A percentile compares a stretch with the other conserved stretches of the same genome.
Evolutionary conservation across 2,888 invertebrate species (phyloP).

Genomic region (Oscheius sp.): DNA sequence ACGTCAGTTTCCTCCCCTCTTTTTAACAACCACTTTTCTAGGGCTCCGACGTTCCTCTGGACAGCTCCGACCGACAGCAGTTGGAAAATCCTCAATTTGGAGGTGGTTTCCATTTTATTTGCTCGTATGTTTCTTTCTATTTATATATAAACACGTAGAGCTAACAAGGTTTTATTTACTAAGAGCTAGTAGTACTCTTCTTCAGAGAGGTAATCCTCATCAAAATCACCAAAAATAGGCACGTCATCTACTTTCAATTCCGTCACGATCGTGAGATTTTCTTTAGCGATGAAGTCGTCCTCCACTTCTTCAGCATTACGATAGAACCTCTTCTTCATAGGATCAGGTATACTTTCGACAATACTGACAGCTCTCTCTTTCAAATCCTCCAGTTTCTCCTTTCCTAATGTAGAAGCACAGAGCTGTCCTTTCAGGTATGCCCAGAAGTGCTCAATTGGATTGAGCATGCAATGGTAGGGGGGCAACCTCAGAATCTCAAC

Average conservation of each 20-base stretch:
- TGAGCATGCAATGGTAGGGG: slow-evolving; percentile 34
- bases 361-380: background rate
- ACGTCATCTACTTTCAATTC: background rate
- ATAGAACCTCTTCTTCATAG: background rate
- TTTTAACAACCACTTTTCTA: no score
- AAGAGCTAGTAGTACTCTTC: no score
- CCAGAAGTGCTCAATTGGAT: slow-evolving; percentile 37
- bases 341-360: background rate
- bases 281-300: slow-evolving; percentile 12
- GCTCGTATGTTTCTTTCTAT: no score
- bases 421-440: slow-evolving; percentile 4
- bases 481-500: slow-evolving; percentile 23
- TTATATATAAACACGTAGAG: no score
- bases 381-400: slow-evolving; percentile 10
- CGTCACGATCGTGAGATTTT: background rate
- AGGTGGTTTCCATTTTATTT: no score
- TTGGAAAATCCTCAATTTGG: no score
- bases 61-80: no score
- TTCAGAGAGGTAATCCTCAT: no score
- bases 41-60: no score
- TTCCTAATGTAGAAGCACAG: background rate
- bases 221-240: no score
- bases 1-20: no score
- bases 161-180: no score
- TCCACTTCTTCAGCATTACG: background rate